Evolutionary conservation across 2,888 invertebrate species (phyloP).

Genomic region (Noctuana brunneofusca): DNA sequence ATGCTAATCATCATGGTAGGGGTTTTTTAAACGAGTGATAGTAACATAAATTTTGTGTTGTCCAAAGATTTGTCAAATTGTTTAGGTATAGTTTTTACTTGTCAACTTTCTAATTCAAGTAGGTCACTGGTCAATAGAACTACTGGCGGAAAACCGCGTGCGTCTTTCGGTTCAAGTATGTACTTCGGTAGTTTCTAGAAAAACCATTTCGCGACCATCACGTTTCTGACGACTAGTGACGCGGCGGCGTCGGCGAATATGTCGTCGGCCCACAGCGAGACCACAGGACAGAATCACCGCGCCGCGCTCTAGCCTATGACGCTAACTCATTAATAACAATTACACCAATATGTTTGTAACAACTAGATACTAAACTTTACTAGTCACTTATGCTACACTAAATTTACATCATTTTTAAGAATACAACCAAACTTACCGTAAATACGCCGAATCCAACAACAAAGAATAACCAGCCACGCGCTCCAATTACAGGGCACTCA

Average conservation of each 20-base stretch:
- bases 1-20: no score
- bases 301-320: slow-evolving; percentile 53
- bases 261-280: slow-evolving; percentile 59
- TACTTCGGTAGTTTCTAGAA: slow-evolving; percentile 60
- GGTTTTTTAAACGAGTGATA: no score
- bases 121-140: slow-evolving; percentile 45
- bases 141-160: slow-evolving; percentile 39
- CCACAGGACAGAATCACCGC: slow-evolving; percentile 52
- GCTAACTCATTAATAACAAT: slow-evolving; percentile 59
- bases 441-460: slow-evolving; percentile 79
- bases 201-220: slow-evolving; percentile 58
- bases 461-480: slow-evolving; percentile 83
- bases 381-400: neutral
- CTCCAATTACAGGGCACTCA: slow-evolving; percentile 81
- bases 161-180: slow-evolving; percentile 30
- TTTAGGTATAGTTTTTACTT: slow-evolving; percentile 19
- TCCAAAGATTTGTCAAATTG: neutral
- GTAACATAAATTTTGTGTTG: no score
- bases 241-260: slow-evolving; percentile 69
- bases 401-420: slow-evolving; percentile 40
- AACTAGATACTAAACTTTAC: slow-evolving; percentile 24
- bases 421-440: slow-evolving; percentile 67
- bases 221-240: slow-evolving; percentile 64
- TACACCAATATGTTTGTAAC: slow-evolving; percentile 40
- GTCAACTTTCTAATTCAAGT: slow-evolving; percentile 48